These are phyloP conservation scores for Standfussiana lucernea DNA, from an alignment of 2,888 invertebrate species.

Conservation along the genomic window DNA sequence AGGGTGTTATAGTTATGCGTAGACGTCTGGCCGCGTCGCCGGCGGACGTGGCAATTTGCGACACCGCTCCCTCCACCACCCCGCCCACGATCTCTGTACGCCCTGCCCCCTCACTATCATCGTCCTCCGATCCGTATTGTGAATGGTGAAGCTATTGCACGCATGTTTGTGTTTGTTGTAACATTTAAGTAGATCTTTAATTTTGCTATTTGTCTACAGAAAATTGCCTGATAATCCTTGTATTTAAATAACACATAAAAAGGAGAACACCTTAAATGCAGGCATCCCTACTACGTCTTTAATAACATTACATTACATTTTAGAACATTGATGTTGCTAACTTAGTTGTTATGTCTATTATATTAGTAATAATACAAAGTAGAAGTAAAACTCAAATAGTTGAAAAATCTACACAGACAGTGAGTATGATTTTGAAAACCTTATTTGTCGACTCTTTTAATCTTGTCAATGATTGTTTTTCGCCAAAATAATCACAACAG, in stretches of 20 bases:
- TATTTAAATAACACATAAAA: not conserved
- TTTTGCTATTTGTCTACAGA: not conserved
- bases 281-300: not conserved
- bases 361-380: not conserved
- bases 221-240: not conserved
- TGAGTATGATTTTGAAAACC: not conserved
- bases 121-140: slow-evolving; percentile 32
- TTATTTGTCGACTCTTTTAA: not conserved
- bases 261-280: not conserved
- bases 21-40: slow-evolving; percentile 66
- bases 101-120: not conserved
- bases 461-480: not conserved
- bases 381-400: not conserved
- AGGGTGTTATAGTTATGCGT: slow-evolving; percentile 26
- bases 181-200: not conserved
- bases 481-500: not conserved
- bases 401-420: not conserved
- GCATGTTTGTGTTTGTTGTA: slow-evolving; percentile 37
- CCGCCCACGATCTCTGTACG: not conserved
- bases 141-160: slow-evolving; percentile 40
- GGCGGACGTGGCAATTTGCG: slow-evolving; percentile 75
- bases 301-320: too few species aligned
- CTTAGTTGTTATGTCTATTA: too few species aligned
- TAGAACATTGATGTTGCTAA: too few species aligned
- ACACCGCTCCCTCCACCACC: slow-evolving; percentile 25